phyloP scores from a whole-genome alignment of 1,140 invertebrate species.

The Glomeris maerens region DNA sequence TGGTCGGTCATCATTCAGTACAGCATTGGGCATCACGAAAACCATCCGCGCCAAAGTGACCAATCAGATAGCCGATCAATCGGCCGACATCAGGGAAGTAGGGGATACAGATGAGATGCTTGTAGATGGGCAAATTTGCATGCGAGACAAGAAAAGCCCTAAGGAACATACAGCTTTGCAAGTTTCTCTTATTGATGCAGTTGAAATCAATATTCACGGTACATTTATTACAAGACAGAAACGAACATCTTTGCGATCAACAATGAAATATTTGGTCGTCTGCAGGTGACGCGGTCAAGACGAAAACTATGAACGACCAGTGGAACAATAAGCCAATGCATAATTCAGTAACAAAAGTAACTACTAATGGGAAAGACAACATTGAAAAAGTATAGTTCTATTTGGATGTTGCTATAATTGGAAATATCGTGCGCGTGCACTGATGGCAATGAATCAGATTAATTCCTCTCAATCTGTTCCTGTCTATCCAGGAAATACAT shows the following conservation, averaged over 20 bases:
- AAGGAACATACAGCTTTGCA: constrained; percentile 63
- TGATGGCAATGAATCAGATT: too few relatives aligned
- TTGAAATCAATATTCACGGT: constrained; percentile 82
- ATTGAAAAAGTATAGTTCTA: constrained; percentile 21
- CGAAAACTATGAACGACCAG: constrained; percentile 48
- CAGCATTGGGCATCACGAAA: constrained; percentile 20
- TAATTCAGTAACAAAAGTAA: constrained; percentile 20
- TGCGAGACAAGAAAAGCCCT: constrained; percentile 59
- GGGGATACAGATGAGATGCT: constrained; percentile 37
- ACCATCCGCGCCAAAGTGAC: constrained; percentile 71
- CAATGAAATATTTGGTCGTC: not conserved
- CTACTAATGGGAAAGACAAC: constrained; percentile 15
- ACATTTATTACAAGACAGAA: too few relatives aligned
- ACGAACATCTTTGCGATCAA: too few relatives aligned
- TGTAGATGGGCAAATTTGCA: constrained; percentile 59
- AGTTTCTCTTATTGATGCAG: constrained; percentile 67
- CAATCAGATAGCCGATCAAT: constrained; percentile 78
- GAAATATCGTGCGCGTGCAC: too few relatives aligned
- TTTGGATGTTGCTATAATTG: too few relatives aligned
- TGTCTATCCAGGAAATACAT: constrained; percentile 17
- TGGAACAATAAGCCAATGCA: constrained; percentile 17
- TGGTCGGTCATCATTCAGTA: too few relatives aligned
- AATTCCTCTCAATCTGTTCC: too few relatives aligned
- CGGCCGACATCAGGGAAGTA: constrained; percentile 36
- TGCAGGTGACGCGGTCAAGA: constrained; percentile 51